Evolutionary conservation across 2,888 invertebrate genomes (phyloP), one percentile per base, ranked within the genome.

Genomic region (Ormyrus thymus): DNA sequence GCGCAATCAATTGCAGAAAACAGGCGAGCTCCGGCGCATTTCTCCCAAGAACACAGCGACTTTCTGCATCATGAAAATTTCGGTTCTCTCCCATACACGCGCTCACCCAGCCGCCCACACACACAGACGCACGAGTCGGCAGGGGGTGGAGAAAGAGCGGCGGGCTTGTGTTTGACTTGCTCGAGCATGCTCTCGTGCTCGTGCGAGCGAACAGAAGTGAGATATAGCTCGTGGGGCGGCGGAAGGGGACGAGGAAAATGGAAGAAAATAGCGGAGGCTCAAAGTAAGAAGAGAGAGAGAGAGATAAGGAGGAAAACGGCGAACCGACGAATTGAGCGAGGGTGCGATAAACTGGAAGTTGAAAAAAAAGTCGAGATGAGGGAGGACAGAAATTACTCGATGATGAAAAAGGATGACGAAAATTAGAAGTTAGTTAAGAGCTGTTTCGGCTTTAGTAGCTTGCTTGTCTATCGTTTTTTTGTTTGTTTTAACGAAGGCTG

Each of bases 111-210:
- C 46, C 8, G 11, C 50, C 15, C 45, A 15, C 6, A 56, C 51
- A 46, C 11, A 15, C 50, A 55, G 13, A 15, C 3, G 6, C 11
- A 29, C 13, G 50, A 46, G 51, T 29, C 29, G 29, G 29, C 29
- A 4, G 29, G 4, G 29, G 29, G 29, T 29, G 11, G 50, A 55
- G 66, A 48, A 61, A 29, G 10, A 50, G 51, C 55, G 29, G 29
- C 29, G 55, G 50, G 59, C 51, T 61, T 62, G 70, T 75, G 71
- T 75, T 79, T 79, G 61, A 76, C 75, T 71, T 76, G 65, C 59
- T 75, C 59, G 62, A 59, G 76, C 79, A 48, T 58, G 68, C 65
- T 59, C 69, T 15, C 56, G 53, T 53, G 74, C 70, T 59, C 65
- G 58, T 48, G 75, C 70, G 58, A 75, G 75, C 65, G 74, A 65